Percentiles rank a stretch among this genome's conserved stretches.
Conservation (phyloP, 1,140 invertebrate species). For the Stegodyphus dumicola region DNA sequence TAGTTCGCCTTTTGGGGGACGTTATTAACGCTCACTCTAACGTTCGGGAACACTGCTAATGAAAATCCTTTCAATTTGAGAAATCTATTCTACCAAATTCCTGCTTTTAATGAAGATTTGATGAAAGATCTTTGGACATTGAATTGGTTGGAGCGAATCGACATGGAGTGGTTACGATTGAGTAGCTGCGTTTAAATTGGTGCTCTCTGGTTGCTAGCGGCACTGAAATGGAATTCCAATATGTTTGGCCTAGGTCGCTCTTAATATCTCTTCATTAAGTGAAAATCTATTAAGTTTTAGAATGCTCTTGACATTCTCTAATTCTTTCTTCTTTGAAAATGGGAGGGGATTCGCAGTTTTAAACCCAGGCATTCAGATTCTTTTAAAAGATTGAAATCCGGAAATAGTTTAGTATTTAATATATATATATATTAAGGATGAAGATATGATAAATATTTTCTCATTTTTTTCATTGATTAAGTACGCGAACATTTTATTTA, state of each 20-base stretch:
- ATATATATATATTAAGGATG: no score
- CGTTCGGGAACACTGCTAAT: slow-evolving; percentile 34
- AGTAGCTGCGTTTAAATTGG: slow-evolving; percentile 55
- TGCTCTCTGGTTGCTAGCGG: slow-evolving; percentile 28
- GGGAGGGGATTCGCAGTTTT: no score
- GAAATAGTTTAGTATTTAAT: no score
- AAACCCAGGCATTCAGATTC: no score
- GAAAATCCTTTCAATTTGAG: slow-evolving; percentile 50
- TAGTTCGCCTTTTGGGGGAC: no score
- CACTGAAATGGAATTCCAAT: slow-evolving; percentile 48
- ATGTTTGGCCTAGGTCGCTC: neutral
- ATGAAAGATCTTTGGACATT: slow-evolving; percentile 35
- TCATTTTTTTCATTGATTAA: no score
- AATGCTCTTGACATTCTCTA: no score
- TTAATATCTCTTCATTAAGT: slow-evolving; percentile 53
- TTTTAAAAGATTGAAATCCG: no score
- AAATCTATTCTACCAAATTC: slow-evolving; percentile 3
- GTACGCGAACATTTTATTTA: no score
- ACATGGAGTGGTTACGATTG: slow-evolving; percentile 17
- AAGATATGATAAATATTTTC: no score
- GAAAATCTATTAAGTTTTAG: slow-evolving; percentile 11
- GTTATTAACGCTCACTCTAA: no score
- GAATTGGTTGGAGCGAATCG: slow-evolving; percentile 12
- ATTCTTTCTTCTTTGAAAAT: no score
- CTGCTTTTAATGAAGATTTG: slow-evolving; percentile 56